Evolutionary conservation across 2,888 invertebrate species (phyloP), one percentile per base, ranked within the genome.

Genomic region (Apamea sordens): DNA sequence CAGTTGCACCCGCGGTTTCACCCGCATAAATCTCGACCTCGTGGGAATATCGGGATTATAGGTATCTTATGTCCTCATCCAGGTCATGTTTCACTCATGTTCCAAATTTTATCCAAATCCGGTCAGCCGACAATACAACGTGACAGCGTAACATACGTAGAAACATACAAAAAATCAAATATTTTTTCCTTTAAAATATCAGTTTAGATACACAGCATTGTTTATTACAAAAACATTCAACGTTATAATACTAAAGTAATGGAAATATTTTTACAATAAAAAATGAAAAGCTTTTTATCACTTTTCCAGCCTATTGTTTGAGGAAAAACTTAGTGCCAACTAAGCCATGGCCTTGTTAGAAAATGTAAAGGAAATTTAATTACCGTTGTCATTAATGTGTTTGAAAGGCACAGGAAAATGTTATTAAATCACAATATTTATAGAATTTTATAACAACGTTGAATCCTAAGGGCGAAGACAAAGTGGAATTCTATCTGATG

Each of bases 281-380:
- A 77, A 69, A 7, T n/a, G n/a, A 11, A 65, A 53, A 18, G 41
- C 11, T 28, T 50, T 63, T 70, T 24, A 32, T 69, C 69, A 69
- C 32, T n/a, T 71, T 53, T 56, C 63, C n/a, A 64, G 53, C 44
- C 63, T 21, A 64, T 79, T 70, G 50, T 53, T 56, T 5, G 11
- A 56, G 8, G n/a, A 63, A 63, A 75, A 78, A 5, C 15, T 44
- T 5, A 15, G 11, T 32, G 21, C 15, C 2, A 56, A 44, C 32
- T 32, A 47, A 47, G 56, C 53, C 15, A 7, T 65, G 44, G 18
- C 36, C 56, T 47, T 32, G 47, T 77, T 77, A 77, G 44, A n/a
- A 65, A 65, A 24, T 32, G 13, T 28, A 18, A 21, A 77, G 5
- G 21, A 47, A 18, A 6, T 47, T n/a, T 15, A 21, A 50, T 21